phyloP scores from a whole-genome alignment of 2,113 vertebrate genomes.

The Mungos mungo region DNA sequence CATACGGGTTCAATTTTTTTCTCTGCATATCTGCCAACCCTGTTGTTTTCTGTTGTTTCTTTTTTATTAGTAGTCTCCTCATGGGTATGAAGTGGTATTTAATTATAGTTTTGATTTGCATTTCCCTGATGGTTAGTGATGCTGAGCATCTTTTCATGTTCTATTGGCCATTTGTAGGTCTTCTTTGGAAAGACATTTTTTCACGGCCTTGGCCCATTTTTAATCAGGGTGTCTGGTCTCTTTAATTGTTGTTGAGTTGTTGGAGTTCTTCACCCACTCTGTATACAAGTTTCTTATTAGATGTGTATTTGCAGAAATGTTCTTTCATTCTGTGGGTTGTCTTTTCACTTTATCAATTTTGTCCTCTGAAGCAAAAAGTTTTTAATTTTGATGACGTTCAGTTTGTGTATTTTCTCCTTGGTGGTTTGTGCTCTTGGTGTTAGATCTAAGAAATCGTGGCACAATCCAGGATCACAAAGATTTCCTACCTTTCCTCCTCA shows the following conservation, averaged over 20 bases:
- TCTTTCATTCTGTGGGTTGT: background rate
- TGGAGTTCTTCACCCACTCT: background rate
- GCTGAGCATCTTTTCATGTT: background rate
- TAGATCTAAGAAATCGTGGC: background rate
- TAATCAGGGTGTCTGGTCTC: background rate
- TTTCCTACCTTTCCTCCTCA: background rate
- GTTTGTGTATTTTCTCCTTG: background rate
- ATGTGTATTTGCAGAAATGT: background rate
- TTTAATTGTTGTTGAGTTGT: background rate
- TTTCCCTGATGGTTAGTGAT: background rate
- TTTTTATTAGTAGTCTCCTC: background rate
- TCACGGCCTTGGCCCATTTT: background rate
- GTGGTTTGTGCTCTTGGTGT: background rate
- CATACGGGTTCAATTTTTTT: background rate
- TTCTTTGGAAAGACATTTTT: background rate
- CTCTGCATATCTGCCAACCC: background rate
- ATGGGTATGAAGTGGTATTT: background rate
- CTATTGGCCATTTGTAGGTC: background rate
- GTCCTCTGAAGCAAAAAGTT: background rate
- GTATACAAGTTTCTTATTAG: background rate
- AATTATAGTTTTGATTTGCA: background rate
- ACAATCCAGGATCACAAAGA: background rate
- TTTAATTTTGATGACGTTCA: background rate
- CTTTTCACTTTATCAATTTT: background rate
- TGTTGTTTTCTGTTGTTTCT: background rate